These are phyloP conservation scores for Boleophthalmus pectinirostris DNA, from an alignment of 2,113 vertebrate species.

Conservation along the genomic window DNA sequence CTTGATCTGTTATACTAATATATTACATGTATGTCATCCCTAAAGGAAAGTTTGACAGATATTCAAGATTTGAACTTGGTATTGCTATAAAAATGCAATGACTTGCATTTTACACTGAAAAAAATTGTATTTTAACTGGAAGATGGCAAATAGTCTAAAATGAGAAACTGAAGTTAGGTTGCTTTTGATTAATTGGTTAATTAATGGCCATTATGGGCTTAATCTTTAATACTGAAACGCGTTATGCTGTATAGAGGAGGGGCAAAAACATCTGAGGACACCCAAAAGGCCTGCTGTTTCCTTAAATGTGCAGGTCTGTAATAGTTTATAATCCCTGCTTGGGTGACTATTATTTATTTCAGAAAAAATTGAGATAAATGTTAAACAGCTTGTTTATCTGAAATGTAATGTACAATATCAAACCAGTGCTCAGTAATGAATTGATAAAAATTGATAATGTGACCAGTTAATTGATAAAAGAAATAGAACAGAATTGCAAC, in stretches of 20 bases:
- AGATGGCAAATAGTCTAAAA: neutral
- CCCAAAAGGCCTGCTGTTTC: no score
- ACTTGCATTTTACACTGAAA: neutral
- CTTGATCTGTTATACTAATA: constrained; percentile 20
- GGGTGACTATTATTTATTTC: no score
- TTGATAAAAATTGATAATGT: neutral
- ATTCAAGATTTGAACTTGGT: neutral
- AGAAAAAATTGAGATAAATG: no score
- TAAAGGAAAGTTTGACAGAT: neutral
- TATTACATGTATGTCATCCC: neutral
- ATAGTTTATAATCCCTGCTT: neutral
- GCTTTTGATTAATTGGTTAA: neutral
- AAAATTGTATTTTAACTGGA: neutral
- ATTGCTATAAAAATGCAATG: neutral
- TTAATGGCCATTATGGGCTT: neutral
- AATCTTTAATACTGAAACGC: neutral
- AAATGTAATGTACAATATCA: no score
- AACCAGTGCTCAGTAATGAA: neutral
- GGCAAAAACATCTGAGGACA: neutral
- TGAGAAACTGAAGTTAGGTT: neutral
- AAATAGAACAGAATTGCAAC: neutral
- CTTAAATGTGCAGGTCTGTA: neutral
- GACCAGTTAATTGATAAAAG: no score
- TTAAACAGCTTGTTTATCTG: no score
- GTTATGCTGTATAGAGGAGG: neutral